phyloP scores from a whole-genome alignment of 2,888 invertebrate genomes.

The Taphrorychus bicolor region DNA sequence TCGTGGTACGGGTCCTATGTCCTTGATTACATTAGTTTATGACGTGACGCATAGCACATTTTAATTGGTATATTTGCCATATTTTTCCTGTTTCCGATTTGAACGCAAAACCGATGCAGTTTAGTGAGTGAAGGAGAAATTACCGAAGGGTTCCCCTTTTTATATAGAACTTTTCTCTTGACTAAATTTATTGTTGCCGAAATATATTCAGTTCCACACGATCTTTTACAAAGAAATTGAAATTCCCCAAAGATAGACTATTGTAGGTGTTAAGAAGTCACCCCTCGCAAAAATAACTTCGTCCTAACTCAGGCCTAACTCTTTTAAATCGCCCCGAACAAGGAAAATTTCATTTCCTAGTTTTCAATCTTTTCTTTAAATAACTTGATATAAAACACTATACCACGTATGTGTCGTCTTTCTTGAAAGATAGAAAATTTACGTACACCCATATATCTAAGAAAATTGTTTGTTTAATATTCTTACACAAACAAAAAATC shows the following conservation, averaged over 20 bases:
- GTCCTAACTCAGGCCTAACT: conserved; percentile 34
- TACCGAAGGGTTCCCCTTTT: neutral
- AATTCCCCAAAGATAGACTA: conserved; percentile 22
- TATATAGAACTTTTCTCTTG: neutral
- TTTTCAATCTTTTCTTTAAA: neutral
- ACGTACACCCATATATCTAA: too few relatives aligned
- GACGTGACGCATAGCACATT: conserved; percentile 9
- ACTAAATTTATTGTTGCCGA: conserved; percentile 5
- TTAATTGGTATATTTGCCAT: neutral
- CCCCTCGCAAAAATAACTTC: conserved; percentile 28
- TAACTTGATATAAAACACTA: neutral
- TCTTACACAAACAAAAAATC: neutral
- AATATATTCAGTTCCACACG: conserved; percentile 15
- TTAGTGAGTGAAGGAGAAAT: neutral
- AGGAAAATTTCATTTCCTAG: conserved; percentile 29
- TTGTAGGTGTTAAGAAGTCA: conserved; percentile 37
- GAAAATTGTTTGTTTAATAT: neutral
- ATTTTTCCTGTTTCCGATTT: neutral
- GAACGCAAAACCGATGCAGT: neutral
- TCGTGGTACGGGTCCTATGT: conserved; percentile 15
- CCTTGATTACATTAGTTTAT: conserved; percentile 29
- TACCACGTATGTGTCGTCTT: neutral
- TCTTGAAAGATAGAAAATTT: too few relatives aligned
- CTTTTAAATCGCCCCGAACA: conserved; percentile 32
- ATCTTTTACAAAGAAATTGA: conserved; percentile 23